phyloP scores from a whole-genome alignment of 2,113 vertebrate species.

The Pseudorectes ferrugineus region DNA sequence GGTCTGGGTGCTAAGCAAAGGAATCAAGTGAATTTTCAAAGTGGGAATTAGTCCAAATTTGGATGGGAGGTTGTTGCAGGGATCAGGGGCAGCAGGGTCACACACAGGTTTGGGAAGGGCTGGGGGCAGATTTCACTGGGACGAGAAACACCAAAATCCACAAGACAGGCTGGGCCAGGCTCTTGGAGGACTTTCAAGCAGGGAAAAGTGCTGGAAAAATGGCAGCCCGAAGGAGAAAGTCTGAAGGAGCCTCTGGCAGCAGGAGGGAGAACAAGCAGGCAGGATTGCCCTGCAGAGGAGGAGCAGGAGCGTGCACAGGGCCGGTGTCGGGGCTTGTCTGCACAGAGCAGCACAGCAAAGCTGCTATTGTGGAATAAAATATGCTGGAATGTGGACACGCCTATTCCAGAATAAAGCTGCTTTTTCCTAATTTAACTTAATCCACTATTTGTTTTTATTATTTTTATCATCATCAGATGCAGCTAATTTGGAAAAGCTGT shows the following conservation, averaged over 20 bases:
- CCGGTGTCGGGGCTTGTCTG: constrained; percentile 29
- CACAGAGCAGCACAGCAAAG: constrained; percentile 25
- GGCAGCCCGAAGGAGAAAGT: background rate
- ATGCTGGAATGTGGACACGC: constrained; percentile 64
- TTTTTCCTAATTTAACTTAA: constrained; percentile 70
- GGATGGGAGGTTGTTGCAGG: background rate
- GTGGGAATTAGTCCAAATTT: background rate
- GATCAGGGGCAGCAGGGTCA: background rate
- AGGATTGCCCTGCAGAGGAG: constrained; percentile 29
- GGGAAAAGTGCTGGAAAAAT: background rate
- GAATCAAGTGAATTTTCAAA: background rate
- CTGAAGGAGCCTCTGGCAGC: background rate
- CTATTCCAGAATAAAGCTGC: constrained; percentile 62
- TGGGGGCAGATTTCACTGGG: background rate
- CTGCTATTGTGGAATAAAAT: constrained; percentile 65
- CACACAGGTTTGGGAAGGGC: background rate
- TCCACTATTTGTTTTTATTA: constrained; percentile 70
- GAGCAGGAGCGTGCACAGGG: background rate
- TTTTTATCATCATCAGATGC: constrained; percentile 67
- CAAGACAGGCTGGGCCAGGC: background rate
- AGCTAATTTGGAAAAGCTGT: constrained; percentile 68
- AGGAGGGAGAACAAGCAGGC: background rate
- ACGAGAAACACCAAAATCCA: background rate
- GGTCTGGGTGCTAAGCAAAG: background rate
- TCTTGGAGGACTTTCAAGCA: background rate